Evolutionary conservation across 2,113 vertebrate genomes (phyloP), one percentile per base, ranked within the genome.

Genomic region (Gambusia affinis): DNA sequence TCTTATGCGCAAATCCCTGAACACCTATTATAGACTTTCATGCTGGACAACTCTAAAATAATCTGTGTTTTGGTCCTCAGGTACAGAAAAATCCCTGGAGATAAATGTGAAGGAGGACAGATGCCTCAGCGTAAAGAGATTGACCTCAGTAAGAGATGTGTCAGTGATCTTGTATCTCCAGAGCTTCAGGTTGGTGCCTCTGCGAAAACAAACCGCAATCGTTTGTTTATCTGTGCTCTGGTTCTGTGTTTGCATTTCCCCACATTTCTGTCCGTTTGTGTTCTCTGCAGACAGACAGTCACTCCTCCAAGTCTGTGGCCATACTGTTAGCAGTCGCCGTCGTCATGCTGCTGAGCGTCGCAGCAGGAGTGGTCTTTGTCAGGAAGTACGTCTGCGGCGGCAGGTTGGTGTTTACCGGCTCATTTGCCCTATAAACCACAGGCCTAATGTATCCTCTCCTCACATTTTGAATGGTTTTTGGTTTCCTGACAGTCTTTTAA

Each of bases 351-450:
- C 65, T 95, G 78, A 92, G 94, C 17, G 17, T 88, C 0, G 79
- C 93, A 27, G 95, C 94, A 1, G 96, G 94, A 12, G 91, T 95
- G 22, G 4, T 98, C 54, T 91, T 98, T 27, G 76, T 98, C 76
- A 98, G 97, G 95, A 98, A 96, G 91, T 97, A 97, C 0, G 91
- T 98, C 90, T 98, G 97, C 2, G 97, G 97, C 4, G 97, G 97
- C 86, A 96, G 97, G 97, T 98, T 73, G 88, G 96, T 85, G 31
- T 12, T 24, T 17, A 14, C 22, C 62, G 8, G 6, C 22, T 54
- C 22, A n/a, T 57, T 7, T 47, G 19, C 44, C 4, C 5, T 6
- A 47, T 47, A 47, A 47, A 19, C 17, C 17, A 19, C 14, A 17
- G 1, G 5, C 44, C 44, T 6, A 7, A 47, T 19, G 17, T 5